Conservation (phyloP, 2,113 vertebrate species). For the Crocuta crocuta region DNA sequence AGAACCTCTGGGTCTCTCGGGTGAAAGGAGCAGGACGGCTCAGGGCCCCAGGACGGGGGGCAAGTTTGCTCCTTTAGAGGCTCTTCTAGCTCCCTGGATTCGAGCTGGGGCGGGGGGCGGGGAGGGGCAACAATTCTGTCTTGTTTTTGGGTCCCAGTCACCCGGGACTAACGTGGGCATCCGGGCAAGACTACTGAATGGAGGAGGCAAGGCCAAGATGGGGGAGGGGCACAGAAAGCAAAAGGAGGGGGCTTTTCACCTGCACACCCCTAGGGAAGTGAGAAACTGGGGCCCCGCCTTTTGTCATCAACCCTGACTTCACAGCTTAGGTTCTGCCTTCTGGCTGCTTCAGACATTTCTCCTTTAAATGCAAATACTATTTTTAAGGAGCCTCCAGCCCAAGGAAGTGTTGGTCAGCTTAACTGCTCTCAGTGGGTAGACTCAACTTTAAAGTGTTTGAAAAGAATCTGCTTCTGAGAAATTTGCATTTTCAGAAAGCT, state of each 20-base stretch:
- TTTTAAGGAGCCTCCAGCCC: not conserved
- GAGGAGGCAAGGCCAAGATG: not conserved
- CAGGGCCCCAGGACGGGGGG: not conserved
- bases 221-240: too few relatives aligned
- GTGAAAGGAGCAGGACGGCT: not conserved
- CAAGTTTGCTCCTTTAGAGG: not conserved
- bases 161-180: not conserved
- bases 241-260: not conserved
- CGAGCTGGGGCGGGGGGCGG: not conserved
- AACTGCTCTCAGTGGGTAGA: not conserved
- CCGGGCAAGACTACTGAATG: not conserved
- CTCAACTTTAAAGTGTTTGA: not conserved
- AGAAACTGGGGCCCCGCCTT: not conserved
- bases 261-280: accelerated
- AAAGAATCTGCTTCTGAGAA: constrained; percentile 29
- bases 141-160: not conserved
- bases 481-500: constrained; percentile 75
- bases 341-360: not conserved
- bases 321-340: not conserved
- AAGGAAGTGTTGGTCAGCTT: not conserved
- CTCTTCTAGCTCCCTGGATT: not conserved
- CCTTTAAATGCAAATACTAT: not conserved
- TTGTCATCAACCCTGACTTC: not conserved
- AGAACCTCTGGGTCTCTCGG: not conserved
- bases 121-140: not conserved